A percentile compares a stretch with the other conserved stretches of the same genome.
phyloP scores from a whole-genome alignment of 2,888 invertebrate genomes.

The Orthonevra nobilis region DNA sequence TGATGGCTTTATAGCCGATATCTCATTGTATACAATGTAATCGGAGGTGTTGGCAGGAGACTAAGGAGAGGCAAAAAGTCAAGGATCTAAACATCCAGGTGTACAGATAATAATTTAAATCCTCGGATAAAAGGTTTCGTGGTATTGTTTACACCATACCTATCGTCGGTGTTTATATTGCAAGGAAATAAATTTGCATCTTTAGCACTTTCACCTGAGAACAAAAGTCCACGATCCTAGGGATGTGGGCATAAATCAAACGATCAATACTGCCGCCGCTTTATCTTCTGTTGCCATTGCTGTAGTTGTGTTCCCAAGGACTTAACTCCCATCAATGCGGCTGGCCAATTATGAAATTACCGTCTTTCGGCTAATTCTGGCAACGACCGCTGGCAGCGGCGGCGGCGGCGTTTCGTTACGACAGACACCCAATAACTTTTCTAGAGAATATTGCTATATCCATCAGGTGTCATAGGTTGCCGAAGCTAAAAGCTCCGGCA shows the following conservation, averaged over 20 bases:
- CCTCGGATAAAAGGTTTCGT: conserved; percentile 1
- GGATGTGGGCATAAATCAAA: too few relatives aligned
- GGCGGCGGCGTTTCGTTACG: too few relatives aligned
- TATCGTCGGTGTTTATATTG: conserved; percentile 20
- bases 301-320: too few relatives aligned
- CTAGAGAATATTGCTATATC: too few relatives aligned
- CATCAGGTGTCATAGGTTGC: too few relatives aligned
- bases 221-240: conserved; percentile 14
- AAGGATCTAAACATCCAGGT: conserved; percentile 13
- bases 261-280: conserved; percentile 17
- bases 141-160: neutral
- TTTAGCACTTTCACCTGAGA: conserved; percentile 40
- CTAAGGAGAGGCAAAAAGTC: conserved; percentile 10
- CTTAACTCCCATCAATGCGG: too few relatives aligned
- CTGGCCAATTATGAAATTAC: too few relatives aligned
- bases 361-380: too few relatives aligned
- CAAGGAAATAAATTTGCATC: conserved; percentile 51
- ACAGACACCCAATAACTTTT: too few relatives aligned
- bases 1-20: conserved; percentile 51
- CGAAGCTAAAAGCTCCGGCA: too few relatives aligned
- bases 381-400: too few relatives aligned
- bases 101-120: conserved; percentile 10
- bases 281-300: too few relatives aligned
- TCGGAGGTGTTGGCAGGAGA: conserved; percentile 33
- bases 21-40: conserved; percentile 11